phyloP scores from a whole-genome alignment of 2,797 vertebrate species.

The Pangasius sanitwongsei region DNA sequence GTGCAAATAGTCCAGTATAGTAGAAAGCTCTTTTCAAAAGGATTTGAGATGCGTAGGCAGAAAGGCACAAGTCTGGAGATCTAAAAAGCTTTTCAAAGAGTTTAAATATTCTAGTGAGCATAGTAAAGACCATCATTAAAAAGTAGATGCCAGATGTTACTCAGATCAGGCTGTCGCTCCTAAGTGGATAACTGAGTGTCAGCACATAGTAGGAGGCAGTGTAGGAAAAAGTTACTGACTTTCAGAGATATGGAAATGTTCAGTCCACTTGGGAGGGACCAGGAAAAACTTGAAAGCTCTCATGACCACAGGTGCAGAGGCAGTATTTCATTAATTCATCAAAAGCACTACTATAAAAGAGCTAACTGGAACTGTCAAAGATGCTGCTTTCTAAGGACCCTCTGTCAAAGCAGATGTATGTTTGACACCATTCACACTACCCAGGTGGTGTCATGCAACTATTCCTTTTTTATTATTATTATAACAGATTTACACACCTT shows the following conservation, averaged over 20 bases:
- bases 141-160: constrained; percentile 21
- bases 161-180: neutral
- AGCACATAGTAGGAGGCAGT: constrained; percentile 17
- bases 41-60: neutral
- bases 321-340: constrained; percentile 32
- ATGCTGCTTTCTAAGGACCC: constrained; percentile 1
- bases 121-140: constrained; percentile 22
- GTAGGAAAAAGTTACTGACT: constrained; percentile 12
- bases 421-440: neutral
- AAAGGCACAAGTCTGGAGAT: constrained; percentile 7
- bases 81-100: constrained; percentile 7
- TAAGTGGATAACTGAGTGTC: constrained; percentile 33
- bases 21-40: constrained; percentile 11
- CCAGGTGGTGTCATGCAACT: neutral
- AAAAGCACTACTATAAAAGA: constrained; percentile 9
- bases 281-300: constrained; percentile 31
- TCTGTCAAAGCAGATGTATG: constrained; percentile 1
- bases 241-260: constrained; percentile 23
- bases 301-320: constrained; percentile 27
- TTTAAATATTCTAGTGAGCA: constrained; percentile 20
- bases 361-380: neutral
- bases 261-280: constrained; percentile 14
- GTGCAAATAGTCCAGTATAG: neutral
- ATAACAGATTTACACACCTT: neutral
- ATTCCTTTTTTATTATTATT: neutral